Base-by-base conservation (phyloP, 2,113 vertebrate genomes). In the Sturnira hondurensis region DNA sequence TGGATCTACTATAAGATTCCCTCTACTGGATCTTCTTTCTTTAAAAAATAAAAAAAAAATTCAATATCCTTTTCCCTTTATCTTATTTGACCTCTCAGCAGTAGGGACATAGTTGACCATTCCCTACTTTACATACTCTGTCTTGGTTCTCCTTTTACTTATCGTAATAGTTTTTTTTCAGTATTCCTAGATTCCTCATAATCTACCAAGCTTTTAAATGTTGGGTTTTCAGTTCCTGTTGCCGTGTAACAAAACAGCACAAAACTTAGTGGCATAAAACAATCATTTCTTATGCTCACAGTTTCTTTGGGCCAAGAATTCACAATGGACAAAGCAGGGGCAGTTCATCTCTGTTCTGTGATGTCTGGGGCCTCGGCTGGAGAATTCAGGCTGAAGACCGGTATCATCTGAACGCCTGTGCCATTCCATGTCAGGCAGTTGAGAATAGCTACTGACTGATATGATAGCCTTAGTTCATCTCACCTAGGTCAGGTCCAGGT, bases 151-250 rank as follows among this genome's bases (percentile, higher is more conserved):
- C 41, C 56, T 94, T 73, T 68, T 52, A 78, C 15, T 73, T 58
- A 52, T 36, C n/a, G 74, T 95, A 50, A 54, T 61, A 36, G n/a
- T 91, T 78, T 56, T 16, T 93, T 56, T 95, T 73, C 47, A 85
- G 22, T 85, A 16, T 89, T 73, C 52, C 80, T 52, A 84, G 14
- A 31, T 81, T 87, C 38, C 45, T 70, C 61, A 33, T 74, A 33
- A 68, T 92, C 52, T 36, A 80, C 54, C 45, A 93, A 77, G 43
- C 13, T 89, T 85, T 41, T 90, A 70, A 89, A 74, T 82, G 38
- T 80, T 89, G 50, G 41, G 2, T 89, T 96, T 93, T 86, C 56
- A 31, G n/a, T 97, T 70, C 81, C 38, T 94, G 41, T 74, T 47
- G 31, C 65, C 85, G 5, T 76, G 22, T 76, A 86, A 93, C 26